phyloP scores from a whole-genome alignment of 2,797 vertebrate species.

The Pipistrellus kuhlii region DNA sequence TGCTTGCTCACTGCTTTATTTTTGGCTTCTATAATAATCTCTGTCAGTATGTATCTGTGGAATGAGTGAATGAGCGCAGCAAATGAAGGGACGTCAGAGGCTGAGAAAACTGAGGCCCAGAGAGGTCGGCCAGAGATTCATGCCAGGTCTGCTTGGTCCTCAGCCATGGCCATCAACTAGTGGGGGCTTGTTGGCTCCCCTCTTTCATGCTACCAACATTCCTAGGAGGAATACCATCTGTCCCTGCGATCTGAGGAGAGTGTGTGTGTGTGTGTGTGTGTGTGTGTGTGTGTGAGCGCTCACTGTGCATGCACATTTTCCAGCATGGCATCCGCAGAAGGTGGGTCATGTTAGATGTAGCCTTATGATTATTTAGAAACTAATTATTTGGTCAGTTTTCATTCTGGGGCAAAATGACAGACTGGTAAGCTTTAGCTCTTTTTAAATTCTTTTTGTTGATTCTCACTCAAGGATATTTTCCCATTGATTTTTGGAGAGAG shows the following conservation, averaged over 20 bases:
- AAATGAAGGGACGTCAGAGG: conserved; percentile 2
- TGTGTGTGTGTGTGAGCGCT: background rate
- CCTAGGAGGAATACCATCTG: background rate
- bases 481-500: no score
- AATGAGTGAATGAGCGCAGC: background rate
- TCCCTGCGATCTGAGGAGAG: background rate
- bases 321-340: background rate
- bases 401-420: background rate
- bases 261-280: background rate
- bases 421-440: background rate
- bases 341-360: background rate
- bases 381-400: background rate
- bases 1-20: background rate
- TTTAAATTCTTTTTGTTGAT: background rate
- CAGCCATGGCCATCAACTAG: background rate
- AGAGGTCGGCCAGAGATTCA: background rate
- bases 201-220: background rate
- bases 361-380: conserved; percentile 16
- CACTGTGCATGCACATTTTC: background rate
- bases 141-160: background rate
- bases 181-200: background rate
- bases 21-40: background rate
- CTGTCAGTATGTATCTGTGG: conserved; percentile 13
- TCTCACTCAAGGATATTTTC: no score
- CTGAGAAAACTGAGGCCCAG: background rate